phyloP scores from a whole-genome alignment of 2,797 vertebrate genomes.

The Fundulus diaphanus region DNA sequence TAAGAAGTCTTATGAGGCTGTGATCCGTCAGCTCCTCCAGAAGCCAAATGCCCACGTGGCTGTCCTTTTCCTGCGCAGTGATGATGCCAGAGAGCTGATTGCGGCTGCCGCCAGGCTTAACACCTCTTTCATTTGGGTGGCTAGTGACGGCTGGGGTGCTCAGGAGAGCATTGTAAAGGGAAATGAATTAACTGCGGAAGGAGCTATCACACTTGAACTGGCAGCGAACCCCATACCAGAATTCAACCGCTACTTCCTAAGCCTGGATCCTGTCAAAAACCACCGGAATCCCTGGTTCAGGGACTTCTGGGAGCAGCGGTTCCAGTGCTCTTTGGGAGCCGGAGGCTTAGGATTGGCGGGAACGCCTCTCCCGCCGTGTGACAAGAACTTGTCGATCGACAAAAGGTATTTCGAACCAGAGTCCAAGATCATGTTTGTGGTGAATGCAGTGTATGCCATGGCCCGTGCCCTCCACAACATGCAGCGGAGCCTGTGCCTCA shows the following conservation, averaged over 20 bases:
- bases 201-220: conserved; percentile 95
- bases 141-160: conserved; percentile 97
- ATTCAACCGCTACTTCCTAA: conserved; percentile 94
- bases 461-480: conserved; percentile 95
- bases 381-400: conserved; percentile 87
- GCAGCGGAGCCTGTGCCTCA: conserved; percentile 92
- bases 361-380: conserved; percentile 77
- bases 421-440: conserved; percentile 99
- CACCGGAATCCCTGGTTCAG: conserved; percentile 96
- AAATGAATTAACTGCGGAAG: conserved; percentile 92
- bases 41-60: conserved; percentile 95
- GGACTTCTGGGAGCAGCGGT: conserved; percentile 99
- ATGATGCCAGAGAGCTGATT: conserved; percentile 94
- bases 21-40: conserved; percentile 93
- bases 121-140: conserved; percentile 96
- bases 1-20: conserved; percentile 94
- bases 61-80: conserved; percentile 94
- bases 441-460: conserved; percentile 98
- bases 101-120: conserved; percentile 92
- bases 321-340: conserved; percentile 88
- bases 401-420: conserved; percentile 94
- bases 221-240: conserved; percentile 90
- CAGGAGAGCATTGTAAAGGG: conserved; percentile 97
- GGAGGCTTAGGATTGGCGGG: conserved; percentile 57
- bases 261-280: conserved; percentile 89